Percentiles rank a stretch among this genome's conserved stretches.
Evolutionary conservation across 2,888 invertebrate species (phyloP).

Genomic region (Tinea semifulvella): DNA sequence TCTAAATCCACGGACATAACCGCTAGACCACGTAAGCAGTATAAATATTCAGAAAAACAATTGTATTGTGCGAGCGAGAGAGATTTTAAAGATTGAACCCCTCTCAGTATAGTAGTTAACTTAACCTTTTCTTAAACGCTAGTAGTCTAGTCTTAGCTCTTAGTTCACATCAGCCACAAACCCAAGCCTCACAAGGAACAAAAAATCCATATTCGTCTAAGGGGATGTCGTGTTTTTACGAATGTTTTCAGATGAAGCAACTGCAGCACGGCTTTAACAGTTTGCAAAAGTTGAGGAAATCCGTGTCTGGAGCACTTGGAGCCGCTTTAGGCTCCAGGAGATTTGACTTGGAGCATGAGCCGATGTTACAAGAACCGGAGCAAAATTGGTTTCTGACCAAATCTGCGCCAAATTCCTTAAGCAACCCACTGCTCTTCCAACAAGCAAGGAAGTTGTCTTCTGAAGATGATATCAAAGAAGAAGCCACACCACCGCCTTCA

Average conservation of each 20-base stretch:
- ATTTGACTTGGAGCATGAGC: constrained; percentile 59
- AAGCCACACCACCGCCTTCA: constrained; percentile 35
- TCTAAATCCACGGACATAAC: no score
- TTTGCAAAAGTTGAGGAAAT: constrained; percentile 75
- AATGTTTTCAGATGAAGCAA: constrained; percentile 63
- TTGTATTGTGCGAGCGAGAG: no score
- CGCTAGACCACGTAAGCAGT: no score
- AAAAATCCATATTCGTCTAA: constrained; percentile 49
- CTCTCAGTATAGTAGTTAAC: no score
- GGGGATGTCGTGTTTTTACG: constrained; percentile 63
- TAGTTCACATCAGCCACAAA: constrained; percentile 51
- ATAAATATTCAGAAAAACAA: no score
- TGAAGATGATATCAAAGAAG: constrained; percentile 46
- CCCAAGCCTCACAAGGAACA: constrained; percentile 22
- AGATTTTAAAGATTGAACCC: no score
- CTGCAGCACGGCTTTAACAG: constrained; percentile 69
- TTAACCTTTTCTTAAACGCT: no score
- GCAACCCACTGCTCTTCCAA: constrained; percentile 62
- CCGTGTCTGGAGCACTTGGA: constrained; percentile 70
- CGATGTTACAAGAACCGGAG: constrained; percentile 55
- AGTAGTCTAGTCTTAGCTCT: no score
- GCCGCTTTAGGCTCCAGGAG: constrained; percentile 59
- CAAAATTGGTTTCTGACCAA: constrained; percentile 84
- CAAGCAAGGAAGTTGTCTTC: constrained; percentile 36
- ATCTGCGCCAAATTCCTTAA: constrained; percentile 81